Evolutionary conservation across 1,140 invertebrate species (phyloP).

Genomic region (Halesus radiatus): DNA sequence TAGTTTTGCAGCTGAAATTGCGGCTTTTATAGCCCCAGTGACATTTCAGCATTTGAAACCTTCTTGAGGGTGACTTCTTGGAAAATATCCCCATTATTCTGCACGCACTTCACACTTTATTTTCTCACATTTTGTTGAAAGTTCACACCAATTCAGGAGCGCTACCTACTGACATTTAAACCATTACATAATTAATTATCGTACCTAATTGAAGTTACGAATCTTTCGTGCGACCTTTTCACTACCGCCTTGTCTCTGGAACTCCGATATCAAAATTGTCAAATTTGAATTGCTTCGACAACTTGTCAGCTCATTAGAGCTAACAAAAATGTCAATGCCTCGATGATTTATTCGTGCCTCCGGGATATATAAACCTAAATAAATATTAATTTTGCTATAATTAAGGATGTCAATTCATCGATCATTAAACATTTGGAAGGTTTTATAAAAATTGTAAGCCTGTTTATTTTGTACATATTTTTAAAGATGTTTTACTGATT

Average conservation of each 20-base stretch:
- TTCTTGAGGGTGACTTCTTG: conserved; percentile 36
- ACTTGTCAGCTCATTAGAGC: neutral
- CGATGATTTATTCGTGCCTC: neutral
- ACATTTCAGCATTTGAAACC: conserved; percentile 24
- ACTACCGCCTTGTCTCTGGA: neutral
- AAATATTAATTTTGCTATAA: too few relatives aligned
- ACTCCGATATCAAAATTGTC: neutral
- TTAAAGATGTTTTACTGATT: neutral
- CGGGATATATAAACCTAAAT: neutral
- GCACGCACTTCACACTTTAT: conserved; percentile 34
- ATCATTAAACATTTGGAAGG: too few relatives aligned
- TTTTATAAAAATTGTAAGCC: too few relatives aligned
- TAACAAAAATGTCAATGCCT: conserved; percentile 14
- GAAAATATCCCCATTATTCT: conserved; percentile 30
- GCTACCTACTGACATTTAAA: conserved; percentile 31
- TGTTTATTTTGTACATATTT: too few relatives aligned
- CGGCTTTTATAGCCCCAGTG: conserved; percentile 25
- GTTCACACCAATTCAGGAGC: conserved; percentile 29
- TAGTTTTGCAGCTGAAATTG: conserved; percentile 9
- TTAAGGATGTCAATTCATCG: too few relatives aligned
- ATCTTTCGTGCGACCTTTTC: conserved; percentile 30
- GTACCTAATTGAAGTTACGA: conserved; percentile 24
- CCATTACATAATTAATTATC: conserved; percentile 26
- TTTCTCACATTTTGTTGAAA: conserved; percentile 34
- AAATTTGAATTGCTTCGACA: too few relatives aligned